Conservation (phyloP, 2,797 vertebrate genomes). For the Sebastes itinus region DNA sequence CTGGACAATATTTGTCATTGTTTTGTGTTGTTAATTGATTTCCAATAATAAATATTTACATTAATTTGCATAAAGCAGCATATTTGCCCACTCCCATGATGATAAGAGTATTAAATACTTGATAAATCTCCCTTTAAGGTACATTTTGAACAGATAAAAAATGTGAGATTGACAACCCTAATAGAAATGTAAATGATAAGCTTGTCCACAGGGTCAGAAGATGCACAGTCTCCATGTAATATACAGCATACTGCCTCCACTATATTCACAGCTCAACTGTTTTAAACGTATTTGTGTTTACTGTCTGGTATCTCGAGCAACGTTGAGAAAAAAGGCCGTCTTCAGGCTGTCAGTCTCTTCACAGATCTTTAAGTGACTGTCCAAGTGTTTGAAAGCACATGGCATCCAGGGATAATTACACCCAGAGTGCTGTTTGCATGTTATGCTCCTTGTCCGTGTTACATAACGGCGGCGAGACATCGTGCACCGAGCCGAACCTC, state of each 20-base stretch:
- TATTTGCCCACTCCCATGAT: too few relatives aligned
- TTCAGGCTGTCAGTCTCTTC: neutral
- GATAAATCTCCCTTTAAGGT: too few relatives aligned
- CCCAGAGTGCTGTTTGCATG: constrained; percentile 9
- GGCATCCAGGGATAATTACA: constrained; percentile 33
- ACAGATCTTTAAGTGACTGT: constrained; percentile 15
- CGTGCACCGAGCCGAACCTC: constrained; percentile 23
- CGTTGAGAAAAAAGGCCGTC: neutral
- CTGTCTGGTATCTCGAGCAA: neutral
- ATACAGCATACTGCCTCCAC: neutral
- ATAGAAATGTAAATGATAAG: neutral
- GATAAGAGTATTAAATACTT: too few relatives aligned
- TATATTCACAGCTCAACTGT: neutral
- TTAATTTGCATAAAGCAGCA: too few relatives aligned
- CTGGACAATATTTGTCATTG: too few relatives aligned
- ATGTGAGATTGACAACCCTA: too few relatives aligned
- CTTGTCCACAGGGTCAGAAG: neutral
- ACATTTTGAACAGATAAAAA: too few relatives aligned
- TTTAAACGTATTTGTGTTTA: neutral
- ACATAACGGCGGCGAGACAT: constrained; percentile 30
- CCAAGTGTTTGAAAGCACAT: constrained; percentile 22
- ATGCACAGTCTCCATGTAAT: neutral
- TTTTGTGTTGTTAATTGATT: too few relatives aligned
- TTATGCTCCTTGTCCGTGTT: constrained; percentile 27
- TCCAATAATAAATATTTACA: too few relatives aligned